Evolutionary conservation across 2,797 vertebrate species (phyloP).

Genomic region (Phalloptychus januarius): DNA sequence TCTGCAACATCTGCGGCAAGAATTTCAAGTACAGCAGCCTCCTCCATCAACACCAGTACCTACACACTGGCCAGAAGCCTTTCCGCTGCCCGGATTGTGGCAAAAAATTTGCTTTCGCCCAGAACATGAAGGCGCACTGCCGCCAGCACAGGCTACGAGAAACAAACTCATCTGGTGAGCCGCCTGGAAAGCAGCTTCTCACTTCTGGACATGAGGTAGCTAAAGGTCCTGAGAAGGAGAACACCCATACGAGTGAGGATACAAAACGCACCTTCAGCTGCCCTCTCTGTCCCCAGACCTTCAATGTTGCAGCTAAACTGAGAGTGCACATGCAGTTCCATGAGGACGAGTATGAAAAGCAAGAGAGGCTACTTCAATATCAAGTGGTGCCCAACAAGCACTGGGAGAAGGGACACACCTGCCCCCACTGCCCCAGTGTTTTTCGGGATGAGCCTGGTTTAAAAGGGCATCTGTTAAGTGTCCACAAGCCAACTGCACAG

Average conservation of each 20-base stretch:
- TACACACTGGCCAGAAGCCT: conserved; percentile 84
- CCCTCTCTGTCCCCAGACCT: conserved; percentile 78
- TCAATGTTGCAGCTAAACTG: conserved; percentile 66
- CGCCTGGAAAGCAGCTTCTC: conserved; percentile 35
- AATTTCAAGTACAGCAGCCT: conserved; percentile 82
- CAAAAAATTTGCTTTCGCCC: conserved; percentile 81
- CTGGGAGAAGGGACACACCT: conserved; percentile 70
- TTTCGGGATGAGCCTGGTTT: conserved; percentile 73
- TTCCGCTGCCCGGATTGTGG: conserved; percentile 83
- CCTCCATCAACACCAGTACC: conserved; percentile 84
- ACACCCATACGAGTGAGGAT: conserved; percentile 60
- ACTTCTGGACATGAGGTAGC: conserved; percentile 37
- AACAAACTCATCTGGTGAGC: conserved; percentile 32
- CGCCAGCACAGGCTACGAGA: conserved; percentile 76
- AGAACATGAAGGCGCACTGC: conserved; percentile 84
- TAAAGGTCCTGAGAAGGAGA: conserved; percentile 68
- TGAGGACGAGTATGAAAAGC: conserved; percentile 76
- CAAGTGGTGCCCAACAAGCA: conserved; percentile 45
- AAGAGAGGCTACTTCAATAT: conserved; percentile 49
- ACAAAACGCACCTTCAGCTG: conserved; percentile 71
- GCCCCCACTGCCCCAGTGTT: conserved; percentile 76
- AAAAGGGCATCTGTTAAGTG: conserved; percentile 70
- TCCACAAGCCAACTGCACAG: conserved; percentile 68
- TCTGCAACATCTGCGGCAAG: conserved; percentile 81
- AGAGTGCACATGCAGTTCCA: conserved; percentile 82